Conservation (phyloP, 1,140 invertebrate genomes). For the Apis cerana region DNA sequence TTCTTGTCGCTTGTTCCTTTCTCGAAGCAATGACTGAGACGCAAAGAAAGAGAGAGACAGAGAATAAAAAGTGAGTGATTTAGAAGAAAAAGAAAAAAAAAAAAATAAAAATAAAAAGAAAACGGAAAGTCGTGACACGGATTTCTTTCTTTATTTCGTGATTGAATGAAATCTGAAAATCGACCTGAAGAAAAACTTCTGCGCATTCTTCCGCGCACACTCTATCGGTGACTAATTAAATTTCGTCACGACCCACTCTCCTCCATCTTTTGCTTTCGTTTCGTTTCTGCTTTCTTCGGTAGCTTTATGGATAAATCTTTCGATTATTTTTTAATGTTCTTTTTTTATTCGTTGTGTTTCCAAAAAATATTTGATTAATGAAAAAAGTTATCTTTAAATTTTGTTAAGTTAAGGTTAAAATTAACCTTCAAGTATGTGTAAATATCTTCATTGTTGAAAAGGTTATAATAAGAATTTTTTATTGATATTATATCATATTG, state of each 20-base stretch:
- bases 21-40: not conserved
- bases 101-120: not conserved
- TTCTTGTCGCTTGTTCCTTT: not conserved
- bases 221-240: not conserved
- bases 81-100: not conserved
- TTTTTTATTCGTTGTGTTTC: too few relatives aligned
- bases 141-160: not conserved
- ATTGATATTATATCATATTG: too few relatives aligned
- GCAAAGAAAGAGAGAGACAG: not conserved
- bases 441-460: too few relatives aligned
- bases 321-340: too few relatives aligned
- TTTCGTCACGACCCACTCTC: not conserved
- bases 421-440: too few relatives aligned
- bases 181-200: not conserved
- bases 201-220: not conserved
- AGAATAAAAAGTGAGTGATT: not conserved
- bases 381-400: too few relatives aligned
- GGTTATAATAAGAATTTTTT: too few relatives aligned
- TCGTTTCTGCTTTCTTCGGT: not conserved
- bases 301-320: not conserved
- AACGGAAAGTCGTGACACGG: not conserved
- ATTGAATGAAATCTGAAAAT: slow-evolving; percentile 19
- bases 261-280: not conserved
- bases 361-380: too few relatives aligned
- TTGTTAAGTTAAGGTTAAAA: too few relatives aligned